These are phyloP conservation scores for Seira musarum DNA, from an alignment of 2,888 invertebrate species.

Conservation along the genomic window DNA sequence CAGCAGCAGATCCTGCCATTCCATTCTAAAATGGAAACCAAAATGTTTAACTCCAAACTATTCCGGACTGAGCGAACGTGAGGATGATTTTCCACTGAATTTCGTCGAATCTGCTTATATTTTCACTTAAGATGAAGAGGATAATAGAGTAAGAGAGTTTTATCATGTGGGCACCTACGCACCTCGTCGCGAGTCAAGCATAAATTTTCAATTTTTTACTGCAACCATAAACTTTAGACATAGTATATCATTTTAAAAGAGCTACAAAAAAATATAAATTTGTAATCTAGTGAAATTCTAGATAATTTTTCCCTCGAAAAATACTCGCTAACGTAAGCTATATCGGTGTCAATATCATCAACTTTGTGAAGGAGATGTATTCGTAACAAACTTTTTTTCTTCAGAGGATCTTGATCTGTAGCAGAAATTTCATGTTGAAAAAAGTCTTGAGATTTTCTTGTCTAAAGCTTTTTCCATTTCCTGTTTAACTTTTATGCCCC, in stretches of 20 bases:
- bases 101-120: conserved; percentile 45
- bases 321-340: neutral
- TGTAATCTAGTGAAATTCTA: neutral
- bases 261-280: no score
- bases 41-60: neutral
- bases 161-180: neutral
- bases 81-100: neutral
- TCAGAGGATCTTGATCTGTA: neutral
- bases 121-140: conserved; percentile 34
- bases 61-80: neutral
- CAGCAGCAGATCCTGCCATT: neutral
- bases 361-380: neutral
- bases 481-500: conserved; percentile 7
- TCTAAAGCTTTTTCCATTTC: conserved; percentile 53
- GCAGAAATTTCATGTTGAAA: conserved; percentile 1
- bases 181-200: neutral
- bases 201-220: neutral
- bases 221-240: no score
- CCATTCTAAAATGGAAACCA: neutral
- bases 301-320: neutral
- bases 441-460: conserved; percentile 51
- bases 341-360: neutral
- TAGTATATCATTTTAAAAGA: no score
- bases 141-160: neutral
- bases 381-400: neutral